Evolutionary conservation across 2,113 vertebrate species (phyloP), one percentile per base, ranked within the genome.

Genomic region (Onychostruthus taczanowskii): DNA sequence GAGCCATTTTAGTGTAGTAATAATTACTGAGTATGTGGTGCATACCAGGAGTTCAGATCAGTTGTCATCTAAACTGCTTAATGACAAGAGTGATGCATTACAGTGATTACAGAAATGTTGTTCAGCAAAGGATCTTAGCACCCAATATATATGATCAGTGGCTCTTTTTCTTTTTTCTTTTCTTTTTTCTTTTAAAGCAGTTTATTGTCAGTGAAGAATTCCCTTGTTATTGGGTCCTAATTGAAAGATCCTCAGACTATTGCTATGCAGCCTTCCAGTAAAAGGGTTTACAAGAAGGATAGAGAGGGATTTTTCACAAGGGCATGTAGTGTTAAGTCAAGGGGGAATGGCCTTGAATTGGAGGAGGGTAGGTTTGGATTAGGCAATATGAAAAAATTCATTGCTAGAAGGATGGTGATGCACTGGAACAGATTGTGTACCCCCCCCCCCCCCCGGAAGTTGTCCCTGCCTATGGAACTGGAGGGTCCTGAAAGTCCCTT

Each of bases 1-100:
- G 84, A 86, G 31, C 46, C 88, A 70, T 87, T 96, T 77, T 59
- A 59, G 35, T 63, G 15, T 28, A 41, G 64, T 49, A 46, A 64
- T 94, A 95, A 92, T 81, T 89, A 63, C 56, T 75, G 73, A 70
- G 17, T 81, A 31, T 39, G 7, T 84, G 73, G n/a, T 84, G 64
- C 91, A 72, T 94, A 78, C 43, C 61, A 47, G 59, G 23, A 78
- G 27, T 50, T 66, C 63, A 47, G 75, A 77, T 93, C 88, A 74
- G 46, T 86, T 93, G 76, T 92, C 47, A 56, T 81, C 61, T 89
- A 75, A 90, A 81, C 61, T 84, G 52, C 80, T 89, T 78, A 87
- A 74, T 92, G 77, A 89, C 53, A 55, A 17, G 43, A 59, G 33
- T 52, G 68, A 63, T 92, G 55, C 50, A 35, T 86, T 69, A 70